These are phyloP conservation scores for Euura lappo DNA, from an alignment of 1,140 invertebrate species.

Conservation along the genomic window DNA sequence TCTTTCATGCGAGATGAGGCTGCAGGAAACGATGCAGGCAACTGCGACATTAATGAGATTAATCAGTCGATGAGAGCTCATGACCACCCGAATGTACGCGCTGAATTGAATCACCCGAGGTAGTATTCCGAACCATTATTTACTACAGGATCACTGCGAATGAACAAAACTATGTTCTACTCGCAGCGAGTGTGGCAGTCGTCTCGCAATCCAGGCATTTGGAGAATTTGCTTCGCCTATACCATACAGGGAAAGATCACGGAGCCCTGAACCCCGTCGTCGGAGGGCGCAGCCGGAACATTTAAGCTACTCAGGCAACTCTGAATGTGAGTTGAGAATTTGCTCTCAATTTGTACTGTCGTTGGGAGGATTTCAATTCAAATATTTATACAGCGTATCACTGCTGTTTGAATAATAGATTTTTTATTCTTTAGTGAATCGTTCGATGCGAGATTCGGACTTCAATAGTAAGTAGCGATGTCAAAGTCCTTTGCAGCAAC, in stretches of 20 bases:
- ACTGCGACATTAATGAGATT: background rate
- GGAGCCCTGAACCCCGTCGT: background rate
- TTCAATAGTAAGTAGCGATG: background rate
- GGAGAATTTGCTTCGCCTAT: background rate
- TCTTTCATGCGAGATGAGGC: slow-evolving; percentile 9
- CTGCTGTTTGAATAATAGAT: background rate
- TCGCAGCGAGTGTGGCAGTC: background rate
- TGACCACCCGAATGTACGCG: background rate
- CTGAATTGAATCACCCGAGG: too few relatives aligned
- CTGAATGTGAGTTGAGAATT: background rate
- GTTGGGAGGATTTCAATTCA: background rate
- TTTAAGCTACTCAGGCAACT: background rate
- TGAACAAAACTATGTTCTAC: background rate
- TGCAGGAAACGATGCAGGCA: background rate
- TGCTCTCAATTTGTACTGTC: background rate
- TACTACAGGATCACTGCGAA: too few relatives aligned
- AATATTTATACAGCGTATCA: background rate
- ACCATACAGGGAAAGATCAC: background rate
- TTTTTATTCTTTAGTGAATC: background rate
- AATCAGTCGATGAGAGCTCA: background rate
- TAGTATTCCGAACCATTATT: too few relatives aligned
- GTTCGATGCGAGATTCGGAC: background rate
- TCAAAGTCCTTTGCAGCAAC: background rate
- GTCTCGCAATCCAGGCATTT: background rate
- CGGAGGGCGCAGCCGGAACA: background rate